Conservation (phyloP, 2,113 vertebrate species). For the Marmota monax region DNA sequence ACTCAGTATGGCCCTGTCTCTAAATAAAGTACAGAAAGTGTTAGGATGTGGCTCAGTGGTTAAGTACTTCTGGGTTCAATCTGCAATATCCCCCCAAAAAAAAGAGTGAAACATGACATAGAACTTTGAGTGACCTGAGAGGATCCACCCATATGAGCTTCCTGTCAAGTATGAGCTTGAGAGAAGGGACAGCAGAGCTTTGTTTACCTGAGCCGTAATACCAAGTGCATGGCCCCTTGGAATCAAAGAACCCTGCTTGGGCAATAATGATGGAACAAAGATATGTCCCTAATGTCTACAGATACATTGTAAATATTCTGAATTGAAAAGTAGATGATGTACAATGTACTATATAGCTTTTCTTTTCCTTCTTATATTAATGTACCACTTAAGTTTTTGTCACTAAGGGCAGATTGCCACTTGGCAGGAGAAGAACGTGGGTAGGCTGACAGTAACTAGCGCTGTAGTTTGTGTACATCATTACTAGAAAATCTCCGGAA, state of each 20-base stretch:
- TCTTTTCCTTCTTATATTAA: not conserved
- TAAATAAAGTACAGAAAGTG: too few species aligned
- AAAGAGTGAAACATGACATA: not conserved
- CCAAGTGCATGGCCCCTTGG: fast-evolving
- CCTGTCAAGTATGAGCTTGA: not conserved
- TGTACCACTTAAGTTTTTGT: not conserved
- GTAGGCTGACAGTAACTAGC: not conserved
- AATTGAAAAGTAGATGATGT: not conserved
- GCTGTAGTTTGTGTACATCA: not conserved
- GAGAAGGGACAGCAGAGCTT: not conserved
- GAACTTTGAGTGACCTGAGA: not conserved
- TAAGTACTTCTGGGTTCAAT: too few species aligned
- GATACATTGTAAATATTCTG: not conserved
- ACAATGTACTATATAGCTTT: not conserved
- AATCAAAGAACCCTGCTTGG: not conserved
- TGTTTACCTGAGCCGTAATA: not conserved
- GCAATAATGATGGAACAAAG: too few species aligned
- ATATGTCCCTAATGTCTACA: not conserved
- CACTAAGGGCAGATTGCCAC: too few species aligned
- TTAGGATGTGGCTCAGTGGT: too few species aligned
- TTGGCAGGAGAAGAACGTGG: not conserved
- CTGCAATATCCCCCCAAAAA: too few species aligned
- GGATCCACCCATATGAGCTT: not conserved
- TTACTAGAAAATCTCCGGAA: not conserved
- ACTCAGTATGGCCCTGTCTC: too few species aligned